Conservation (phyloP, 2,797 vertebrate species). For the Hydrocynus forskahlii region DNA sequence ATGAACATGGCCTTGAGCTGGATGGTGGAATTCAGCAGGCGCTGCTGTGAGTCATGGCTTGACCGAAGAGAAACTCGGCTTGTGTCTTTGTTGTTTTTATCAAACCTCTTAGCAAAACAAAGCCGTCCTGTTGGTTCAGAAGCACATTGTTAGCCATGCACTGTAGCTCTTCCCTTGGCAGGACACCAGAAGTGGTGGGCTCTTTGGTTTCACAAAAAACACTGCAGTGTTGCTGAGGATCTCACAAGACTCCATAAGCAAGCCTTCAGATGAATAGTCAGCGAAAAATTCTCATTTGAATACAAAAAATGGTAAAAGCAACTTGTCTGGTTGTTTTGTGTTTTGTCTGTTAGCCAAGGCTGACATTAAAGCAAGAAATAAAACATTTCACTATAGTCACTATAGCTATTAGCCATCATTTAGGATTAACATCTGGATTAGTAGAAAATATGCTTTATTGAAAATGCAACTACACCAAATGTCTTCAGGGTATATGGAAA, state of each 20-base stretch:
- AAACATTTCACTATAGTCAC: not conserved
- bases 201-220: constrained; percentile 25
- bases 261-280: constrained; percentile 19
- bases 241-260: not conserved
- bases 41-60: constrained; percentile 28
- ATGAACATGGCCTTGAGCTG: constrained; percentile 15
- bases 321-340: not conserved
- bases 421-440: constrained; percentile 5
- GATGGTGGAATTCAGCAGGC: not conserved
- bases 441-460: not conserved
- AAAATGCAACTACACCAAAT: constrained; percentile 16
- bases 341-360: not conserved
- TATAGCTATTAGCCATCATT: constrained; percentile 1
- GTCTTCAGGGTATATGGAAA: constrained; percentile 9
- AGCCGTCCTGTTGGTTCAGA: constrained; percentile 35
- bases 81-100: constrained; percentile 22
- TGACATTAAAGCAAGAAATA: not conserved
- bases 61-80: constrained; percentile 30
- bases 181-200: not conserved
- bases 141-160: constrained; percentile 15
- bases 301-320: not conserved
- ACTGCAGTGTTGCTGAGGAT: constrained; percentile 3
- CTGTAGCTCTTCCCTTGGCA: constrained; percentile 16
- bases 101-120: constrained; percentile 44
- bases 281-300: constrained; percentile 15